phyloP scores from a whole-genome alignment of 2,888 invertebrate species.

The Pterostichus niger region DNA sequence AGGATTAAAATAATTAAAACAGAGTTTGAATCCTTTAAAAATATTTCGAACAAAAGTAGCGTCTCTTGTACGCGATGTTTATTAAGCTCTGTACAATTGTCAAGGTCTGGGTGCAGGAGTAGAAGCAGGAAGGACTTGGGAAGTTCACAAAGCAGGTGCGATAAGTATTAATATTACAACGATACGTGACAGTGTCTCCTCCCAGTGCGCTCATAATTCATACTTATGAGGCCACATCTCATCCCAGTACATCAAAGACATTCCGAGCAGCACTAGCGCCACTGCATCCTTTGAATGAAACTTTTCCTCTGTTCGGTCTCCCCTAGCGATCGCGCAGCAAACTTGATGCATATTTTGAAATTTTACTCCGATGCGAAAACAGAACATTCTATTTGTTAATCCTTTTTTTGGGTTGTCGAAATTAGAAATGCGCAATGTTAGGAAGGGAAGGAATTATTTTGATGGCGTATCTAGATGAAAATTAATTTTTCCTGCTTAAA shows the following conservation, averaged over 20 bases:
- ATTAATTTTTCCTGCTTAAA: too few species aligned
- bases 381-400: too few species aligned
- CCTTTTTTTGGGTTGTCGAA: too few species aligned
- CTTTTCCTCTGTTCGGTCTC: conserved; percentile 12
- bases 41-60: too few species aligned
- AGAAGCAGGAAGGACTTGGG: not conserved
- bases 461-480: too few species aligned
- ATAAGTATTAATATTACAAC: conserved; percentile 62
- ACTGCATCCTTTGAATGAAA: conserved; percentile 59
- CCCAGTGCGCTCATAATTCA: conserved; percentile 54
- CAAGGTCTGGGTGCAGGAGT: not conserved
- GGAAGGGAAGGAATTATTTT: too few species aligned
- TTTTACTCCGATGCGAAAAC: not conserved
- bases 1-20: too few species aligned
- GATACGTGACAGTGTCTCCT: conserved; percentile 52
- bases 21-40: too few species aligned
- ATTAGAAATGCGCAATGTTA: too few species aligned
- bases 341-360: conserved; percentile 10
- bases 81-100: too few species aligned
- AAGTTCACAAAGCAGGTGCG: conserved; percentile 60
- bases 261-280: conserved; percentile 43
- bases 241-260: conserved; percentile 54
- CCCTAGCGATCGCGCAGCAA: not conserved
- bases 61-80: too few species aligned
- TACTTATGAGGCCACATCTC: conserved; percentile 60